phyloP scores from a whole-genome alignment of 23 tunicate genomes.

The Trididemnum nubilum region DNA sequence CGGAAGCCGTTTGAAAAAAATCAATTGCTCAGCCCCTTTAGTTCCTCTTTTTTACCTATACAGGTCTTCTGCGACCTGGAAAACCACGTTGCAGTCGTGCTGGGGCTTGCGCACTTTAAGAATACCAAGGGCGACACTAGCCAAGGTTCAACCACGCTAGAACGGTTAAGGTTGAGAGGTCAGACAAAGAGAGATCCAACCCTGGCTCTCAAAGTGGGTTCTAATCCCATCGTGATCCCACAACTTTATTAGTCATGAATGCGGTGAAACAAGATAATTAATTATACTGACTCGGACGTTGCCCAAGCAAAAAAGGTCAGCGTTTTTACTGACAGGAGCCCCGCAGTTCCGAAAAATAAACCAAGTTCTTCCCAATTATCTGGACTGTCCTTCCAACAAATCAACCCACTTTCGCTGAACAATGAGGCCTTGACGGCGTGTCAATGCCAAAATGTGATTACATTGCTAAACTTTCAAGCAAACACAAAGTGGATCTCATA shows the following conservation, averaged over 20 bases:
- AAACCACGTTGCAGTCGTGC: background rate
- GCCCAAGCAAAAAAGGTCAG: constrained; percentile 17
- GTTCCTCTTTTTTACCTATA: too few relatives aligned
- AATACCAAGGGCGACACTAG: background rate
- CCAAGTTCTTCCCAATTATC: background rate
- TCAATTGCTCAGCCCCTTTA: too few relatives aligned
- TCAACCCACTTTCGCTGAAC: background rate
- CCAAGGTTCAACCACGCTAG: background rate
- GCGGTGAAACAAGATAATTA: background rate
- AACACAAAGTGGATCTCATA: background rate
- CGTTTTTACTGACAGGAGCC: constrained; percentile 1
- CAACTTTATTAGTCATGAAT: background rate
- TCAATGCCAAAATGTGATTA: constrained; percentile 5
- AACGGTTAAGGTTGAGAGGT: background rate
- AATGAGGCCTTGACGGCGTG: background rate
- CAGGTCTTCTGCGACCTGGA: background rate
- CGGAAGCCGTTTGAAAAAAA: too few relatives aligned
- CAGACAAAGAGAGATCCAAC: background rate
- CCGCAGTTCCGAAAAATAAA: constrained; percentile 5
- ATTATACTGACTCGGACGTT: constrained; percentile 19
- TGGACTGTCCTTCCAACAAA: background rate
- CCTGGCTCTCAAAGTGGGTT: background rate
- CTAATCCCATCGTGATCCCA: background rate
- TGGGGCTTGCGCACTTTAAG: background rate
- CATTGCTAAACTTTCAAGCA: background rate